These are phyloP conservation scores for Drosophila algonquin DNA, from an alignment of 2,888 invertebrate genomes.

Conservation along the genomic window DNA sequence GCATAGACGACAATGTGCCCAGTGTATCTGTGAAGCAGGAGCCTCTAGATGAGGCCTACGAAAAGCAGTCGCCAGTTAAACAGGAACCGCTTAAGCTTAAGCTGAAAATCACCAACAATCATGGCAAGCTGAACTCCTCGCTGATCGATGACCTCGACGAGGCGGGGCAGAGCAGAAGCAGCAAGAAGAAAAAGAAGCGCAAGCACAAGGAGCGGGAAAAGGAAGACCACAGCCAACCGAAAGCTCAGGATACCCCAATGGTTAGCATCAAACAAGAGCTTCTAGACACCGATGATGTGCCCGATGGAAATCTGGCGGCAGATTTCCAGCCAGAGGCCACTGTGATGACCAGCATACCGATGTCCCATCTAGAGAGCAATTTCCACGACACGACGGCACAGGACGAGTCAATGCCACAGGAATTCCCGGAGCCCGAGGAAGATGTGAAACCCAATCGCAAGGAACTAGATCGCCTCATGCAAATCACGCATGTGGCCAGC, in stretches of 20 bases:
- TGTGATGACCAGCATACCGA: slow-evolving; percentile 80
- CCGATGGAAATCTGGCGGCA: slow-evolving; percentile 19
- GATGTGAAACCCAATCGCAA: slow-evolving; percentile 81
- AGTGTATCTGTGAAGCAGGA: slow-evolving; percentile 72
- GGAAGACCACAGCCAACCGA: slow-evolving; percentile 20
- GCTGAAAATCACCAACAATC: slow-evolving; percentile 83
- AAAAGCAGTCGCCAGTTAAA: slow-evolving; percentile 40
- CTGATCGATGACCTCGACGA: slow-evolving; percentile 77
- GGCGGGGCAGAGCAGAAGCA: slow-evolving; percentile 55
- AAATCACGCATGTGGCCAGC: slow-evolving; percentile 78
- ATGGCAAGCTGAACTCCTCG: slow-evolving; percentile 83
- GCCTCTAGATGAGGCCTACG: slow-evolving; percentile 47
- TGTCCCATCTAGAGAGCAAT: slow-evolving; percentile 71
- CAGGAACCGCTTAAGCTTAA: slow-evolving; percentile 75
- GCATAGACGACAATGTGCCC: slow-evolving; percentile 19
- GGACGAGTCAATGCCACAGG: background rate
- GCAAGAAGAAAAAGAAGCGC: slow-evolving; percentile 81
- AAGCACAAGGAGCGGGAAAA: slow-evolving; percentile 72
- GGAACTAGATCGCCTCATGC: slow-evolving; percentile 78
- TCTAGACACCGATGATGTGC: slow-evolving; percentile 43
- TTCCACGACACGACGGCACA: slow-evolving; percentile 32
- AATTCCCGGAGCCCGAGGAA: slow-evolving; percentile 22
- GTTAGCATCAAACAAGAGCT: slow-evolving; percentile 76
- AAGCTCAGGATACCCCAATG: slow-evolving; percentile 30
- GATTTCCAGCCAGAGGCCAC: slow-evolving; percentile 48